Base-by-base conservation (phyloP, 2,888 invertebrate species). In the Stomorhina lunata region DNA sequence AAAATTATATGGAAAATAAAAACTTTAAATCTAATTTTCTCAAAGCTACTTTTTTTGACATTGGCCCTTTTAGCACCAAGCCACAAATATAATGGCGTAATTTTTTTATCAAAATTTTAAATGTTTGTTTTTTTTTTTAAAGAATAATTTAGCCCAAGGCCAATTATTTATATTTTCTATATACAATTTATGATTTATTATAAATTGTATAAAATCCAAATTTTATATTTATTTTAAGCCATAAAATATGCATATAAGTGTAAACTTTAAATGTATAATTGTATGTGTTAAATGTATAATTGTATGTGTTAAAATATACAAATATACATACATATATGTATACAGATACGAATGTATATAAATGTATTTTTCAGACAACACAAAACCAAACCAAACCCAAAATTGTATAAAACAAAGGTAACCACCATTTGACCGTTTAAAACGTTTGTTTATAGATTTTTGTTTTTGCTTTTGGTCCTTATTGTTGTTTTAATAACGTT, bases 401-500 rank as follows among this genome's bases (percentile, higher is more conserved):
- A 76, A 48, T 61, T 53, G 37, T 69, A 65, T 69, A 57, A 79
- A 79, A 71, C 69, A 81, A 81, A 77, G 77, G 53, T 53, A 72
- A 81, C 82, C 82, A 82, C 57, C 69, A 71, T 71, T 79, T 75
- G 82, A 69, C 79, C 69, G 65, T 57, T 79, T 77, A 73, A 81
- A 81, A 66, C 72, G 76, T 66, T 81, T 81, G 71, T 72, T 81
- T 81, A 77, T 77, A 81, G 50, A 81, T 72, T 59, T 55, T n/a
- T 53, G 25, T 25, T 48, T 17, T n/a, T 48, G 17, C 20, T 6
- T 48, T 2, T 29, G 5, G 48, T 20, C 9, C 5, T 48, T 66
- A 66, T 80, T 71, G 76, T 78, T 82, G 75, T 66, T 79, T 82
- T 79, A 82, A 82, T 61, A 82, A 79, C 75, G 71, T 76, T 79